Conservation (phyloP, 2,797 vertebrate species). For the Cyclopterus lumpus region DNA sequence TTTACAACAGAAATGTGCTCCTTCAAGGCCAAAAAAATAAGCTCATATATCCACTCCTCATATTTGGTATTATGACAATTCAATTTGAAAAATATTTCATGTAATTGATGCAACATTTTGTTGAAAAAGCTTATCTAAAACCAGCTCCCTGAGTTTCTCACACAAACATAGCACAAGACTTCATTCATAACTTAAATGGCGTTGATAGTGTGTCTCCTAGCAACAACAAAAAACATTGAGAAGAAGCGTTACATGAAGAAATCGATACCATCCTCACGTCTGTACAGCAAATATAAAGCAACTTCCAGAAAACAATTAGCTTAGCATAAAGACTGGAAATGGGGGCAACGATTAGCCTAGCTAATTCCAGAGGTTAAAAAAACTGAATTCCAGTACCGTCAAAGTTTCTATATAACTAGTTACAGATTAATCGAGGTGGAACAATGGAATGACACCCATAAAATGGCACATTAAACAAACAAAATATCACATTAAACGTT, state of each 20-base stretch:
- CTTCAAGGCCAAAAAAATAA: neutral
- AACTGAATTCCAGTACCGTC: neutral
- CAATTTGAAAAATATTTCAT: neutral
- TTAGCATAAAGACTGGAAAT: slow-evolving; percentile 4
- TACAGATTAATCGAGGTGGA: neutral
- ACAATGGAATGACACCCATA: neutral
- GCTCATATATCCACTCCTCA: slow-evolving; percentile 26
- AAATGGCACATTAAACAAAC: neutral
- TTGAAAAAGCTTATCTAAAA: slow-evolving; percentile 53
- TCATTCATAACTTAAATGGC: slow-evolving; percentile 45
- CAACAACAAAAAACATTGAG: slow-evolving; percentile 38
- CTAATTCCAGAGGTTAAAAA: neutral
- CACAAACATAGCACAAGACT: slow-evolving; percentile 17
- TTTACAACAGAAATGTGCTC: slow-evolving; percentile 24
- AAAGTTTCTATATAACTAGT: neutral
- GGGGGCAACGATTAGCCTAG: neutral
- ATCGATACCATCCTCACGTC: neutral
- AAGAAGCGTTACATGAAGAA: slow-evolving; percentile 5
- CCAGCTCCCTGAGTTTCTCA: slow-evolving; percentile 43
- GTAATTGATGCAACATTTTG: slow-evolving; percentile 20
- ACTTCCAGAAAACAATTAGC: neutral
- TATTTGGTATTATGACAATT: slow-evolving; percentile 6
- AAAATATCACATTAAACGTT: no score
- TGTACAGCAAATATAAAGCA: slow-evolving; percentile 1
- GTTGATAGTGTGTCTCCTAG: slow-evolving; percentile 66